Conservation (phyloP, 2,113 vertebrate species). For the Ptilonorhynchus violaceus region DNA sequence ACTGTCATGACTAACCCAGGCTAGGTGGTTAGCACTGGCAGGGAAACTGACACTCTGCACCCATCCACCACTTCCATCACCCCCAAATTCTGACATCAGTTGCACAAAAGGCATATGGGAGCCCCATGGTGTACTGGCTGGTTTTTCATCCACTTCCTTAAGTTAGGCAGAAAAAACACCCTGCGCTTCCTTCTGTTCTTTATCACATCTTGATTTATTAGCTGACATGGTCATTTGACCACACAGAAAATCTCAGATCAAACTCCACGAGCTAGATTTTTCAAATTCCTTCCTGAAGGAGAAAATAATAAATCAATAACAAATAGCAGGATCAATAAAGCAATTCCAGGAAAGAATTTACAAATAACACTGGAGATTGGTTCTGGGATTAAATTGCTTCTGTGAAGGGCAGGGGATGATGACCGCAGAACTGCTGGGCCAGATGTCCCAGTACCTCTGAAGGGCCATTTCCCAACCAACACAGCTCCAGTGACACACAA, state of each 20-base stretch:
- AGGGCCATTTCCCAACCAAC: constrained; percentile 22
- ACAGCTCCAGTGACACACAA: background rate
- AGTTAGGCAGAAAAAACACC: constrained; percentile 93
- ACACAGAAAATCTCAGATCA: background rate
- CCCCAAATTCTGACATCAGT: constrained; percentile 90
- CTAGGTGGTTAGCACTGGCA: constrained; percentile 85
- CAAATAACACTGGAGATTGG: background rate
- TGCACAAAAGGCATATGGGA: constrained; percentile 94
- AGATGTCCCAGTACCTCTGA: background rate
- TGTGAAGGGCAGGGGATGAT: background rate
- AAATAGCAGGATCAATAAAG: background rate
- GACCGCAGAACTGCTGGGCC: background rate
- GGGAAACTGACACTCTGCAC: constrained; percentile 91
- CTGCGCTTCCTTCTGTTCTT: constrained; percentile 53
- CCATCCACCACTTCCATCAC: constrained; percentile 87
- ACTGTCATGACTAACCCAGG: constrained; percentile 92
- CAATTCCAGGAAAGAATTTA: background rate
- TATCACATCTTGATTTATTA: background rate
- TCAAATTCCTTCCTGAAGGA: background rate
- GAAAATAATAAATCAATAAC: background rate
- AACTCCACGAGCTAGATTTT: background rate
- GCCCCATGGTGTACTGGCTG: constrained; percentile 88
- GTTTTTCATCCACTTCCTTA: constrained; percentile 93
- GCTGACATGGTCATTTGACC: background rate
- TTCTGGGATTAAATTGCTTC: background rate